These are phyloP conservation scores for Zaprionus tsacasi DNA, from an alignment of 1,140 invertebrate genomes.

Conservation along the genomic window DNA sequence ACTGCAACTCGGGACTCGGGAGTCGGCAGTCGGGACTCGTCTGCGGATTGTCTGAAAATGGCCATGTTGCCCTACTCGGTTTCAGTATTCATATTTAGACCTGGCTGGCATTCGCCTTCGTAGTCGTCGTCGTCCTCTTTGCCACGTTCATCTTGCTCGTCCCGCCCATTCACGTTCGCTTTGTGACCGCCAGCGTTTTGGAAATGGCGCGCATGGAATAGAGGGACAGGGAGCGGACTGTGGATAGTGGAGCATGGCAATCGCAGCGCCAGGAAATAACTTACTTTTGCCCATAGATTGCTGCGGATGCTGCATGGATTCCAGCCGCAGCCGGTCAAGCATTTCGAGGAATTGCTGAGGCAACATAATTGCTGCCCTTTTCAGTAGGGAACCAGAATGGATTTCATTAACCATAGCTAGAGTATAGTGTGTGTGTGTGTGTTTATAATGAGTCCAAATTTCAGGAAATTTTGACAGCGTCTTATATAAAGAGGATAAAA, in stretches of 20 bases:
- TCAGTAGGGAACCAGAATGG: neutral
- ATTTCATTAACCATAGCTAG: slow-evolving; percentile 8
- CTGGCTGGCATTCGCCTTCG: slow-evolving; percentile 32
- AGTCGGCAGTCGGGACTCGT: slow-evolving; percentile 4
- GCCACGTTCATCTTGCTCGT: slow-evolving; percentile 31
- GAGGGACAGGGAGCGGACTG: too few species aligned
- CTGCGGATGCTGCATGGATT: slow-evolving; percentile 20
- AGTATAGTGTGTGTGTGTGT: too few species aligned
- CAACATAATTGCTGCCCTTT: slow-evolving; percentile 21
- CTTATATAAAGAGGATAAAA: too few species aligned
- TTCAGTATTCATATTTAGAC: slow-evolving; percentile 38
- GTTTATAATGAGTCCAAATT: too few species aligned
- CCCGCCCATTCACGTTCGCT: slow-evolving; percentile 77
- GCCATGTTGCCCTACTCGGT: slow-evolving; percentile 23
- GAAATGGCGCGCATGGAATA: slow-evolving; percentile 37
- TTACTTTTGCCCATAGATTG: slow-evolving; percentile 63
- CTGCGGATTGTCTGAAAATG: slow-evolving; percentile 49
- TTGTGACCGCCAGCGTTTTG: slow-evolving; percentile 62
- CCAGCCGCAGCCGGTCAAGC: slow-evolving; percentile 23
- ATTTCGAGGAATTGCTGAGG: slow-evolving; percentile 34
- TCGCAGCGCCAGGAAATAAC: slow-evolving; percentile 77
- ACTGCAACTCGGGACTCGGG: neutral
- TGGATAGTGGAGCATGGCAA: neutral
- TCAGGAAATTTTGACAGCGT: too few species aligned
- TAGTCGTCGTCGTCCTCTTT: neutral